These are phyloP conservation scores for Tiliacea citrago DNA, from an alignment of 2,888 invertebrate genomes.

Conservation along the genomic window DNA sequence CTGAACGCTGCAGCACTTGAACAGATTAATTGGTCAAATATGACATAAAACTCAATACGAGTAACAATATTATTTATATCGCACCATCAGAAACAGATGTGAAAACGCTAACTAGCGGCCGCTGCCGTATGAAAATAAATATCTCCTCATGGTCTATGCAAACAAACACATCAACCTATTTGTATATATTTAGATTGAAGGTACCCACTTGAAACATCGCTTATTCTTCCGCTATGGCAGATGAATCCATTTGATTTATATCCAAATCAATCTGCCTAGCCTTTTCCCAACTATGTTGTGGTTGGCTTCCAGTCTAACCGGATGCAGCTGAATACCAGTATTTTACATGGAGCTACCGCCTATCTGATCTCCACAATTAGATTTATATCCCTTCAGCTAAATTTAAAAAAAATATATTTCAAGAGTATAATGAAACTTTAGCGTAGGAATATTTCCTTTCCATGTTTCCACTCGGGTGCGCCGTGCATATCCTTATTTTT, in stretches of 20 bases:
- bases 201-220: slow-evolving; percentile 71
- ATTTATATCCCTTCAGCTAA: slow-evolving; percentile 50
- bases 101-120: slow-evolving; percentile 71
- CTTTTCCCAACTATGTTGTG: too few relatives aligned
- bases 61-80: slow-evolving; percentile 68
- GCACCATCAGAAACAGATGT: slow-evolving; percentile 71
- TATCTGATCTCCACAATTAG: slow-evolving; percentile 28
- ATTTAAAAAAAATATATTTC: slow-evolving; percentile 48
- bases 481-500: slow-evolving; percentile 56
- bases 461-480: slow-evolving; percentile 49
- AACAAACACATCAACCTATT: slow-evolving; percentile 82
- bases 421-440: slow-evolving; percentile 53
- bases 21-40: slow-evolving; percentile 62
- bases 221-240: slow-evolving; percentile 68
- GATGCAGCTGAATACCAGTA: too few relatives aligned
- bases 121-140: slow-evolving; percentile 84
- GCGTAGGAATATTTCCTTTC: slow-evolving; percentile 46
- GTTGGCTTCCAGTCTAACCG: too few relatives aligned
- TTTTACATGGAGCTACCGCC: too few relatives aligned
- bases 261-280: too few relatives aligned
- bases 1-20: slow-evolving; percentile 23
- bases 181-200: slow-evolving; percentile 79
- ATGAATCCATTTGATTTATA: too few relatives aligned
- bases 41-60: slow-evolving; percentile 64
- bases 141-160: slow-evolving; percentile 80